Evolutionary conservation across 2,113 vertebrate species (phyloP).

Genomic region (Oreocharis arfaki): DNA sequence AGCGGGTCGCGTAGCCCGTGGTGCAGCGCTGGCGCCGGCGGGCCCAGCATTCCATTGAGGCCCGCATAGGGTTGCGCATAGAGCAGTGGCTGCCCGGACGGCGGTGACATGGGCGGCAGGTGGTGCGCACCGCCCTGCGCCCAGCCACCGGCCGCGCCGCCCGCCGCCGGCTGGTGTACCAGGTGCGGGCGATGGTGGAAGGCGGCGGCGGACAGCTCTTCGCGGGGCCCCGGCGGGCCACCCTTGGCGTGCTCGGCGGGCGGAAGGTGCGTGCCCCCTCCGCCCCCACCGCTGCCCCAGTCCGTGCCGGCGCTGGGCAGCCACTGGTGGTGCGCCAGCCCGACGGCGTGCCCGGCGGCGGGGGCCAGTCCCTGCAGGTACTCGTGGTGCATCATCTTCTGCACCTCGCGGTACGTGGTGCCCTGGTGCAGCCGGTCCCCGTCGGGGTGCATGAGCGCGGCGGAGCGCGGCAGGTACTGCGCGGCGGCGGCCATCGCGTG

Average conservation of each 20-base stretch:
- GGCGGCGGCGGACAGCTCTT: constrained; percentile 82
- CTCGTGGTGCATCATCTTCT: constrained; percentile 99
- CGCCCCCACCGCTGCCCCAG: background rate
- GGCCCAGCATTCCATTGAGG: constrained; percentile 82
- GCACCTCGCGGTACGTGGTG: constrained; percentile 94
- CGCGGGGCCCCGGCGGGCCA: constrained; percentile 78
- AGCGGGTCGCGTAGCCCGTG: constrained; percentile 89
- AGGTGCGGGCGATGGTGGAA: constrained; percentile 89
- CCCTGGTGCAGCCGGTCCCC: constrained; percentile 91
- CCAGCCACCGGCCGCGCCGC: constrained; percentile 78
- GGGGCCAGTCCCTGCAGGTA: constrained; percentile 90
- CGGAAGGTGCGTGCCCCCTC: constrained; percentile 85
- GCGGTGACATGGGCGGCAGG: constrained; percentile 88
- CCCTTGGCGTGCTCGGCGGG: constrained; percentile 85
- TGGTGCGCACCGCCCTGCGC: constrained; percentile 85
- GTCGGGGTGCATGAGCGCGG: constrained; percentile 91
- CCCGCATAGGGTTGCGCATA: constrained; percentile 86
- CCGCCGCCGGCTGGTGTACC: constrained; percentile 87
- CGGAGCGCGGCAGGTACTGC: constrained; percentile 90
- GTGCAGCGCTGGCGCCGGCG: constrained; percentile 84
- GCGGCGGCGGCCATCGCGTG: constrained; percentile 92
- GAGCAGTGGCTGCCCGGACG: constrained; percentile 86
- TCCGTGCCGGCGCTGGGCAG: constrained; percentile 62
- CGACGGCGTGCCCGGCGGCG: constrained; percentile 92
- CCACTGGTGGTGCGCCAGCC: constrained; percentile 94